Percentiles rank a stretch among this genome's conserved stretches.
phyloP scores from a whole-genome alignment of 2,797 vertebrate species.

The Scolopax bukidnonensis region DNA sequence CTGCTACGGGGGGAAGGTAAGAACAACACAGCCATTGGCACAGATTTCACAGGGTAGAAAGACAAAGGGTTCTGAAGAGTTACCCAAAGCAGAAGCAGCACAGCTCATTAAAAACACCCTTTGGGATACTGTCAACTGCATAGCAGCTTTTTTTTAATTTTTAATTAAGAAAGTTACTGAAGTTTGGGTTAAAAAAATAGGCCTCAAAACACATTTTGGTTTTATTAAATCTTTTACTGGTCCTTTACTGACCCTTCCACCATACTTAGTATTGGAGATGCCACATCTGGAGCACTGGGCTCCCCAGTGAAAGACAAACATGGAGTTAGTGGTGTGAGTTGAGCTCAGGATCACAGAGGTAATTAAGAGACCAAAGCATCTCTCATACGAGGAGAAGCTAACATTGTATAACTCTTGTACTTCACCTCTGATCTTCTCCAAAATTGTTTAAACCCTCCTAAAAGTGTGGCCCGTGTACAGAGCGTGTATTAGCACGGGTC shows the following conservation, averaged over 20 bases:
- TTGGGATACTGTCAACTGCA: background rate
- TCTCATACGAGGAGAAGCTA: background rate
- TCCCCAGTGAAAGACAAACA: background rate
- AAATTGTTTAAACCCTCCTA: too few relatives aligned
- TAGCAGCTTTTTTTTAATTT: background rate
- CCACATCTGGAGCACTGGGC: background rate
- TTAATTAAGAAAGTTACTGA: background rate
- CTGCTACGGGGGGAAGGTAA: background rate
- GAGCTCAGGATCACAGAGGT: background rate
- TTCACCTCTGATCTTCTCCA: too few relatives aligned
- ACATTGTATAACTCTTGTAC: too few relatives aligned
- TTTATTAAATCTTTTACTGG: background rate
- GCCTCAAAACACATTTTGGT: background rate
- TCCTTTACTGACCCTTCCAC: background rate
- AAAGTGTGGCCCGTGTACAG: too few relatives aligned
- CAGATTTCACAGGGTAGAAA: background rate
- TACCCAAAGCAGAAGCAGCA: background rate
- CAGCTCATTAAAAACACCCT: background rate
- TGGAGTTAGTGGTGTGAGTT: background rate
- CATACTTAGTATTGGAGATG: background rate
- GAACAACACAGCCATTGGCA: background rate
- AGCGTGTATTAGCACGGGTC: too few relatives aligned
- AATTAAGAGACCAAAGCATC: background rate
- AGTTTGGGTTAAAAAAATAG: background rate
- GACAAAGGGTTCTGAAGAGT: background rate